Evolutionary conservation across 2,113 vertebrate species (phyloP), one percentile per base, ranked within the genome.

Genomic region (Carassius gibelio): DNA sequence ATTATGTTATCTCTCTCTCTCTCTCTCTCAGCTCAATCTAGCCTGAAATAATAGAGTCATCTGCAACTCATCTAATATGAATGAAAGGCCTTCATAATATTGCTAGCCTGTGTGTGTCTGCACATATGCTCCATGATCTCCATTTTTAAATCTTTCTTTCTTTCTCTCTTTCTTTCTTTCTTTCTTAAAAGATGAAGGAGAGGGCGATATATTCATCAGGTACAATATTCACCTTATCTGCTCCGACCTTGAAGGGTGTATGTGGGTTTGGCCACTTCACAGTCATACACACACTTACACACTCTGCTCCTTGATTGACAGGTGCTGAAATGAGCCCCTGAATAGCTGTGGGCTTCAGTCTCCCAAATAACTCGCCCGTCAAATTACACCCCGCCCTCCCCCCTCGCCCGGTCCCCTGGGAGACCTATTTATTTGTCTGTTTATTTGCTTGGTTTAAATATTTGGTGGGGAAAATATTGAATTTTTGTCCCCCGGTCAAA

Each of bases 351-450:
- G 92, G 92, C 96, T 95, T 93, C 94, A 95, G 94, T 93, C 94
- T 93, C 95, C 94, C 90, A 95, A 97, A 95, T 96, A 97, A 98
- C 96, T 97, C 95, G 96, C 95, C 96, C 95, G 95, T 96, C 96
- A 96, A 96, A 97, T 97, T 96, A 96, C 92, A 92, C 95, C 95
- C 93, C 69, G 64, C 95, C 95, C 94, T 92, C 94, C 87, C 94
- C 95, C 93, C 96, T 95, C 94, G 94, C 95, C 91, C 88, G 87
- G 89, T 92, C 92, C 94, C 93, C 92, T 91, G 92, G 92, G 95
- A 96, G 95, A 91, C 94, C 95, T 95, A 94, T 95, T 95, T 95
- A 94, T 95, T 95, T 95, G 93, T 94, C 94, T 95, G 94, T 95
- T 94, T 95, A 95, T 95, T 95, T 95, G 93, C 94, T 95, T 94